These are phyloP conservation scores for Drosophila nr. medialis DNA, from an alignment of 2,888 invertebrate species.

Conservation along the genomic window DNA sequence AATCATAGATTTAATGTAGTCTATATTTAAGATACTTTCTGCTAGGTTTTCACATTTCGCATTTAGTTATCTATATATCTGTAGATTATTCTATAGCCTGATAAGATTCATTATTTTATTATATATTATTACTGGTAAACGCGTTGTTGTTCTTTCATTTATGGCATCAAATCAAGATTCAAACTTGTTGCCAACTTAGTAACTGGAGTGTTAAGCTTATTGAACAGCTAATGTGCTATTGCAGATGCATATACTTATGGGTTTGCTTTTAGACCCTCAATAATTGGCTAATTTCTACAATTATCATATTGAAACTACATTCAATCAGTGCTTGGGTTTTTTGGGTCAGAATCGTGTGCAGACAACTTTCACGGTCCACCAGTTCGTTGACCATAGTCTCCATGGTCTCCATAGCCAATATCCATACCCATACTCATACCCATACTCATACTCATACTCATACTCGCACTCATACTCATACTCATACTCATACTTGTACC, in stretches of 20 bases:
- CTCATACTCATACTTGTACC: slow-evolving; percentile 1
- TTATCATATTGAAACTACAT: slow-evolving; percentile 59
- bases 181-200: background rate
- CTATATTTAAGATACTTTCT: background rate
- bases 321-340: slow-evolving; percentile 27
- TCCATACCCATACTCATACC: slow-evolving; percentile 33
- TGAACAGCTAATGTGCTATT: slow-evolving; percentile 1
- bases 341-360: slow-evolving; percentile 74
- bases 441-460: slow-evolving; percentile 20
- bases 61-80: background rate
- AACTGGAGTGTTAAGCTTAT: slow-evolving; percentile 2
- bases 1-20: background rate
- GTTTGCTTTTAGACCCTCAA: slow-evolving; percentile 15
- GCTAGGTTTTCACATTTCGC: background rate
- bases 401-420: slow-evolving; percentile 39
- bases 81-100: background rate
- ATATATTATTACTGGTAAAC: background rate
- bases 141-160: background rate
- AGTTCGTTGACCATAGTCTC: slow-evolving; percentile 73
- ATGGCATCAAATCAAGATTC: slow-evolving; percentile 1
- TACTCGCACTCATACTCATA: background rate
- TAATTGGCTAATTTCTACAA: slow-evolving; percentile 58
- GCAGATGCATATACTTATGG: slow-evolving; percentile 11
- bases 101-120: background rate
- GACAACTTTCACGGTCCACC: slow-evolving; percentile 75